These are phyloP conservation scores for Sandelia bainsii DNA, from an alignment of 2,797 vertebrate species.

Conservation along the genomic window DNA sequence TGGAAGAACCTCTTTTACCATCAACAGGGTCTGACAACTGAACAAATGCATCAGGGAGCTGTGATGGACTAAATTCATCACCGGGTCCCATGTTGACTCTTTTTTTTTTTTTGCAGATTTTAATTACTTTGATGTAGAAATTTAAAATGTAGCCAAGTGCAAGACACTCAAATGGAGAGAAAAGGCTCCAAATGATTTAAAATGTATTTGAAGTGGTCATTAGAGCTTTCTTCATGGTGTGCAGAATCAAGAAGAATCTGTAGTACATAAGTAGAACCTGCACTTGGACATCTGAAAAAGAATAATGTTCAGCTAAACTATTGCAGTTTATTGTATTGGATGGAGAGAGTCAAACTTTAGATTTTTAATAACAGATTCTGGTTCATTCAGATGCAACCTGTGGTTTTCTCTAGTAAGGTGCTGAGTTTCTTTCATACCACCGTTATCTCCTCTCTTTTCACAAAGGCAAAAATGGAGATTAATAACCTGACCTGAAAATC, in stretches of 20 bases:
- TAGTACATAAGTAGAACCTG: neutral
- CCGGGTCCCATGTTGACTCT: constrained; percentile 37
- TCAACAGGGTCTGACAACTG: constrained; percentile 39
- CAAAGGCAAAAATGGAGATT: neutral
- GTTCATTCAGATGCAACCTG: neutral
- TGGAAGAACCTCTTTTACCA: constrained; percentile 22
- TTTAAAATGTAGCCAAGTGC: constrained; percentile 48
- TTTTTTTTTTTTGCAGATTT: constrained; percentile 29
- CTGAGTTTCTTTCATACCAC: neutral
- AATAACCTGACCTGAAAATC: constrained; percentile 11
- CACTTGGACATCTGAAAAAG: constrained; percentile 7
- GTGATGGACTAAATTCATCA: constrained; percentile 56
- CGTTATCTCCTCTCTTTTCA: constrained; percentile 1
- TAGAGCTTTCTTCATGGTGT: neutral
- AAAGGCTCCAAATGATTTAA: constrained; percentile 39
- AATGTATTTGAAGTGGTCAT: constrained; percentile 47
- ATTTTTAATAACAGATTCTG: neutral
- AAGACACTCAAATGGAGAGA: constrained; percentile 32
- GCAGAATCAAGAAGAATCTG: neutral
- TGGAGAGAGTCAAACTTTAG: neutral
- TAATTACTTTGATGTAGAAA: constrained; percentile 51
- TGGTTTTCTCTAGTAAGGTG: neutral
- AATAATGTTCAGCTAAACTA: neutral
- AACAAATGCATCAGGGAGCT: constrained; percentile 35
- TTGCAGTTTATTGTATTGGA: neutral